Evolutionary conservation across 2,113 vertebrate species (phyloP), one percentile per base, ranked within the genome.

Genomic region (Accipiter virgatus): DNA sequence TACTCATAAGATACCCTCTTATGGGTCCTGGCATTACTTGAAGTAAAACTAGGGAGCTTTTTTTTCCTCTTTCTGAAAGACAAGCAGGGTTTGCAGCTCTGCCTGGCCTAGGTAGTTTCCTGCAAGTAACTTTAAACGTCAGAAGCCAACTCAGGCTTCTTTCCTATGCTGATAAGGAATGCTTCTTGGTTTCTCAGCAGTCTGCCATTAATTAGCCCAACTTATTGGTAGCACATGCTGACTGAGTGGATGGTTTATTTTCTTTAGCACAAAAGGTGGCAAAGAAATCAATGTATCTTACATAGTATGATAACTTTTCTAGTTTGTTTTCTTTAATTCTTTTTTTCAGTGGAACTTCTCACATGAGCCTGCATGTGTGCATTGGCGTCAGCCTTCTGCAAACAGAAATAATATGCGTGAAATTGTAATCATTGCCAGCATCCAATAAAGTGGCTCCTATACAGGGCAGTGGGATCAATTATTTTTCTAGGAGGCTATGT

Each of bases 161-260:
- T 91, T 91, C 74, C 65, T 85, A 6, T 56, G 62, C 70, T 75
- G 88, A 94, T 94, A 81, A 93, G 88, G 77, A 92, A 74, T 48
- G n/a, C 62, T 42, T 66, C 93, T 91, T 0, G 0, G 18, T n/a
- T 87, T 80, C 96, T 74, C 93, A 80, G 90, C 58, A 40, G 94
- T 88, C 98, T 99, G 98, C 95, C 95, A 66, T 98, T 98, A 97
- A 98, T 99, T 98, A 98, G 74, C 90, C 53, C 55, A 71, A 66
- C 95, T 98, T 98, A 99, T 98, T 99, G 98, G 98, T 97, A 98
- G 97, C 98, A 98, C 95, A 97, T 99, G 98, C 97, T 84, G 95
- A 91, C 72, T 3, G 66, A 97, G 93, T 86, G 93, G 86, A 95
- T 88, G 88, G 88, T 97, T 97, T 98, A 95, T 98, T 98, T 98